Conservation (phyloP, 2,113 vertebrate species). For the Reinhardtius hippoglossoides region DNA sequence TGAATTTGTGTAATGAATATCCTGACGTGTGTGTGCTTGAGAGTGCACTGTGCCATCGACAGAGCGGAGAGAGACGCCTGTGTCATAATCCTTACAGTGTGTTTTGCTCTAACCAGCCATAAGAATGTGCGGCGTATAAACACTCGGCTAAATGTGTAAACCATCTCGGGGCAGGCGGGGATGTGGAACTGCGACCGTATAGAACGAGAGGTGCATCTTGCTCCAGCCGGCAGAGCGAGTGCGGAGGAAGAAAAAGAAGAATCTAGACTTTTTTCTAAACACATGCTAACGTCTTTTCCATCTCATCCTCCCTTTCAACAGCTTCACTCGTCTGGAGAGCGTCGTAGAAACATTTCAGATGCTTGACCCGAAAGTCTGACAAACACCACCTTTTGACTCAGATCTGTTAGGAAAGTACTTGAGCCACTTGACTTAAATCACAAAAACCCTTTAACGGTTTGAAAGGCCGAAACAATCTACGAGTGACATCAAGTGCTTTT, state of each 20-base stretch:
- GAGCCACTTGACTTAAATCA: constrained; percentile 56
- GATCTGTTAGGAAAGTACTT: constrained; percentile 35
- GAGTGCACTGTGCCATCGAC: background rate
- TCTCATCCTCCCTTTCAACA: background rate
- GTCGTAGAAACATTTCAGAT: background rate
- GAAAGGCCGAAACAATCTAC: constrained; percentile 7
- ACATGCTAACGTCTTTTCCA: background rate
- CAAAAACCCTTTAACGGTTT: constrained; percentile 14
- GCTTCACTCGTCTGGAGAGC: background rate
- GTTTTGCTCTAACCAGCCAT: constrained; percentile 53
- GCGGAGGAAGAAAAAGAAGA: background rate
- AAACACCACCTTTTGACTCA: constrained; percentile 12
- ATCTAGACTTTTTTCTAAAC: background rate
- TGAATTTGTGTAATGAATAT: constrained; percentile 20
- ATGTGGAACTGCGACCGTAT: constrained; percentile 18
- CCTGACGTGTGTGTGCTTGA: background rate
- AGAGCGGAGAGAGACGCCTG: background rate
- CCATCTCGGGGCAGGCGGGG: constrained; percentile 24
- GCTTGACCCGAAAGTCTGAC: constrained; percentile 17
- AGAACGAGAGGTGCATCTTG: constrained; percentile 18
- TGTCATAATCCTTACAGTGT: constrained; percentile 18
- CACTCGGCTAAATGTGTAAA: constrained; percentile 66
- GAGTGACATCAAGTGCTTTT: constrained; percentile 21
- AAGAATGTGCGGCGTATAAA: constrained; percentile 71
- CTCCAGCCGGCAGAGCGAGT: background rate